Evolutionary conservation across 2,888 invertebrate genomes (phyloP), one percentile per base, ranked within the genome.

Genomic region (Anticlea derivata): DNA sequence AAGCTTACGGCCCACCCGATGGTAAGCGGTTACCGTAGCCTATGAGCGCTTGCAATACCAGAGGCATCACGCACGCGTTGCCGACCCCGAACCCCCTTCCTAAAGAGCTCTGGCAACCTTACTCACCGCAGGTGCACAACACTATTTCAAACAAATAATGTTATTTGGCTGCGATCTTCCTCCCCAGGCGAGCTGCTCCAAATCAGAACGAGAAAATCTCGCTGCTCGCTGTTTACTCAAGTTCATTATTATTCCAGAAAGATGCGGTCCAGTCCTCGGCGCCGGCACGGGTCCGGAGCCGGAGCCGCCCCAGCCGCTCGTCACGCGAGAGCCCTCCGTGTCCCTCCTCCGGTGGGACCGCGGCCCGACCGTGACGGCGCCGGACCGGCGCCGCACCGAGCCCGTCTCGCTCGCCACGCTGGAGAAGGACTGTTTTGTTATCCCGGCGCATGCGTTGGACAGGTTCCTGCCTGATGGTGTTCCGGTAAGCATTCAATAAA

Each of bases 351-450:
- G 89, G 6, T 90, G 89, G 89, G 87, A 86, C 64, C 75, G 83
- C 30, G 82, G 83, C 2, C 52, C 92, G 68, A 90, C 81, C 53
- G 80, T 86, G 54, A 80, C 90, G 31, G 77, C 81, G 20, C 58
- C 67, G 50, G 79, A 82, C 60, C 80, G 85, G 2, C 73, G 83
- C 23, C 92, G 88, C 47, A 78, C 94, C 38, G 95, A 95, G 76
- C 95, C 95, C 29, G 94, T 95, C 54, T 95, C 96, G 2, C 90
- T 97, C 68, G 94, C 96, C 38, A 95, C 95, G 38, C 91, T 97
- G 70, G 96, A 97, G 85, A 93, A 95, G 71, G 97, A 97, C 91
- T 97, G 97, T 86, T 97, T 97, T 88, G 97, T 97, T 79, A 97
- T 97, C 81, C 97, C 97, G 5, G 95, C 97, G 39, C 96, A 97